Conservation (phyloP, 2,888 invertebrate genomes). For the Dexiosoma caninum region DNA sequence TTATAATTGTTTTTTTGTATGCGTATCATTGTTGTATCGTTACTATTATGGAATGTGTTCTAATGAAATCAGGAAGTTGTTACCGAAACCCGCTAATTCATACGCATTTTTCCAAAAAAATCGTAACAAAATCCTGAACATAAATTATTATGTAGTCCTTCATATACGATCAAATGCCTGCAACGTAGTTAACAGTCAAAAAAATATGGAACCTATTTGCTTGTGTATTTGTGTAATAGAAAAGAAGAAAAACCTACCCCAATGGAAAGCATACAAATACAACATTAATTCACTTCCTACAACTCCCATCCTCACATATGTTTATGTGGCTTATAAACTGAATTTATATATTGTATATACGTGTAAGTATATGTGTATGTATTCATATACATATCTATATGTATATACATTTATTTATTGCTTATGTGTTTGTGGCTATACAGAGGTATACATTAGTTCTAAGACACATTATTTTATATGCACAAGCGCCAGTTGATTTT, state of each 20-base stretch:
- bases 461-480: too few species aligned
- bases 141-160: slow-evolving; percentile 33
- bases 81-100: too few species aligned
- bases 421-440: not conserved
- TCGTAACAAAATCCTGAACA: slow-evolving; percentile 16
- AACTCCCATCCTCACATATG: slow-evolving; percentile 63
- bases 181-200: not conserved
- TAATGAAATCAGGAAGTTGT: too few species aligned
- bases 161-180: not conserved
- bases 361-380: not conserved
- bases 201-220: not conserved
- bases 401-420: not conserved
- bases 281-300: slow-evolving; percentile 50
- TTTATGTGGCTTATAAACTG: slow-evolving; percentile 36
- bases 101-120: slow-evolving; percentile 16
- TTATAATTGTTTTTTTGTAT: too few species aligned
- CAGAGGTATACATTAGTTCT: not conserved
- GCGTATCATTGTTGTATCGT: too few species aligned
- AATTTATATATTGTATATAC: too few species aligned
- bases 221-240: not conserved
- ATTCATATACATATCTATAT: not conserved
- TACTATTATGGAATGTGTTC: too few species aligned
- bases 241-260: slow-evolving; percentile 52
- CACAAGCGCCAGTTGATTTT: too few species aligned
- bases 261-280: slow-evolving; percentile 32